Percentiles rank a stretch among this genome's conserved stretches.
Evolutionary conservation across 2,888 invertebrate genomes (phyloP).

Genomic region (Pegoplata infirma): DNA sequence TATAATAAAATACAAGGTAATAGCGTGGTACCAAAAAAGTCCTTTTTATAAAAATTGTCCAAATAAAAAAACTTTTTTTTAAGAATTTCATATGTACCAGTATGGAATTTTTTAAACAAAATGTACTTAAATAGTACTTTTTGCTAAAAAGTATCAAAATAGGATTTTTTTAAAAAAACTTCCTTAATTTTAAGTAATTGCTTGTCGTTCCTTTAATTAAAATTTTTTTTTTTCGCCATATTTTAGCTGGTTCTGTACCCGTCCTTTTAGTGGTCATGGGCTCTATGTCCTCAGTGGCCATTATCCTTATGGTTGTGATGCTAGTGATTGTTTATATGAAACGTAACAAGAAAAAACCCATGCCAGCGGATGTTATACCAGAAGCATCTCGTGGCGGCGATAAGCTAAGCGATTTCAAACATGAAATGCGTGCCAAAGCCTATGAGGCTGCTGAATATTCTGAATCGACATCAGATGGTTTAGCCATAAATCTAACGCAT

Average conservation of each 20-base stretch:
- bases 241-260: conserved; percentile 85
- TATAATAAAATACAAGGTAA: no score
- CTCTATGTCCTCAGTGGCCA: conserved; percentile 88
- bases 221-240: neutral
- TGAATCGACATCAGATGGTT: conserved; percentile 81
- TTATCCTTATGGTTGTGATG: conserved; percentile 90
- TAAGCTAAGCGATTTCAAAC: conserved; percentile 93
- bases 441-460: conserved; percentile 81
- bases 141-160: no score
- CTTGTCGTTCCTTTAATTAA: neutral
- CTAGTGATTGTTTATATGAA: conserved; percentile 88
- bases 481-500: conserved; percentile 78
- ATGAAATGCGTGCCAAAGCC: conserved; percentile 86
- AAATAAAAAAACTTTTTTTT: no score
- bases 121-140: no score
- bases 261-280: conserved; percentile 90
- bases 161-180: no score
- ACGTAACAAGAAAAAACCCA: conserved; percentile 76
- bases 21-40: no score
- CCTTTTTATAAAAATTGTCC: no score
- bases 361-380: conserved; percentile 81
- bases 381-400: conserved; percentile 77
- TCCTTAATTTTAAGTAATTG: no score
- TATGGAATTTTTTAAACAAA: no score
- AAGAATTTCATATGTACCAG: no score